These are phyloP conservation scores for Drosophila diplacantha DNA, from an alignment of 2,888 invertebrate species.

Conservation along the genomic window DNA sequence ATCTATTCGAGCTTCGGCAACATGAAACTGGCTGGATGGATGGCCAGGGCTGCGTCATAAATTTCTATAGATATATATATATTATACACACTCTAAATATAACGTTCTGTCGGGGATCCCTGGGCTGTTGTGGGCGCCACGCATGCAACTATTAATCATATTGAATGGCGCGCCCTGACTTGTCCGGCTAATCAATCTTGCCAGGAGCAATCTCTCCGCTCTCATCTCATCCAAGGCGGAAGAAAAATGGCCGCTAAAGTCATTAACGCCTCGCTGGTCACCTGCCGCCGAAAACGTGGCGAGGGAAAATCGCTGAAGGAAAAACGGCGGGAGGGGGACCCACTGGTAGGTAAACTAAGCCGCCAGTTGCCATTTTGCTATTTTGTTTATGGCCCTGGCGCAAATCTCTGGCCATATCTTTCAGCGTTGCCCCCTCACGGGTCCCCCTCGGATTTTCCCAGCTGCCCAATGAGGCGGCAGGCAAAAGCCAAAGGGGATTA, in stretches of 20 bases:
- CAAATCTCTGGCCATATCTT: slow-evolving; percentile 53
- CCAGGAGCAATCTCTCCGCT: slow-evolving; percentile 44
- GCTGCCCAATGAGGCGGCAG: slow-evolving; percentile 70
- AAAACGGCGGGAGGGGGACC: background rate
- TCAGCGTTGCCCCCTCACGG: background rate
- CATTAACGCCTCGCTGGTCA: slow-evolving; percentile 69
- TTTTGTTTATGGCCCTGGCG: slow-evolving; percentile 63
- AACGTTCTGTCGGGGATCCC: slow-evolving; percentile 5
- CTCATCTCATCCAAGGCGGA: slow-evolving; percentile 31
- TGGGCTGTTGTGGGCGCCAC: slow-evolving; percentile 53
- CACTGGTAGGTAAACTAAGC: slow-evolving; percentile 45
- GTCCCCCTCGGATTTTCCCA: slow-evolving; percentile 26
- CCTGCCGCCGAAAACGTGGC: slow-evolving; percentile 44
- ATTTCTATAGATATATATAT: slow-evolving; percentile 47
- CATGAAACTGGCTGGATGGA: slow-evolving; percentile 57
- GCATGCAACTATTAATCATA: slow-evolving; percentile 70
- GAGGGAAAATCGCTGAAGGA: slow-evolving; percentile 34
- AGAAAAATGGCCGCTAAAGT: slow-evolving; percentile 69
- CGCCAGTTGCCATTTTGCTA: slow-evolving; percentile 56
- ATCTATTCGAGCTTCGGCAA: slow-evolving; percentile 41
- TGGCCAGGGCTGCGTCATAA: slow-evolving; percentile 51
- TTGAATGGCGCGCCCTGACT: slow-evolving; percentile 49
- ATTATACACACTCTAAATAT: background rate
- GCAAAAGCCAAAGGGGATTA: slow-evolving; percentile 71
- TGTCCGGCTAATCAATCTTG: slow-evolving; percentile 65